Evolutionary conservation across 2,797 vertebrate genomes (phyloP).

Genomic region (Basileuterus tristriatus): DNA sequence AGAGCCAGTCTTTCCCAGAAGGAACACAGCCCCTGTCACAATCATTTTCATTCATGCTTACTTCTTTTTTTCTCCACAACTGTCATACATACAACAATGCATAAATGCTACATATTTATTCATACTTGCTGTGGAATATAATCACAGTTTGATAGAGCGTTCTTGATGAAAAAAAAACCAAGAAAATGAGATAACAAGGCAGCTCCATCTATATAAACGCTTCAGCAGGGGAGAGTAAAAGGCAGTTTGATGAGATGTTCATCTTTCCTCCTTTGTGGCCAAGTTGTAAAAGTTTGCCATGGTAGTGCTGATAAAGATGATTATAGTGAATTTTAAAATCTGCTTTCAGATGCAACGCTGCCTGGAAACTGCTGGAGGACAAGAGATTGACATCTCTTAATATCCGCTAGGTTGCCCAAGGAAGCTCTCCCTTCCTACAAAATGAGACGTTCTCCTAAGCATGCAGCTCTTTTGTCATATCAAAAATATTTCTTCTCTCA

Average conservation of each 20-base stretch:
- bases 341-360: not conserved
- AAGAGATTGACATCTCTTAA: not conserved
- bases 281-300: not conserved
- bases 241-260: not conserved
- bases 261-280: not conserved
- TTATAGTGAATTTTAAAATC: not conserved
- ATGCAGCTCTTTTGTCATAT: not conserved
- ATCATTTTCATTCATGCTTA: not conserved
- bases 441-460: not conserved
- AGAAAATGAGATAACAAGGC: not conserved
- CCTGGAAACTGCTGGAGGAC: not conserved
- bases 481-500: not conserved
- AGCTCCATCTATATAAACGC: not conserved
- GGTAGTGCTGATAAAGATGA: not conserved
- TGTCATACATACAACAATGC: not conserved
- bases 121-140: not conserved
- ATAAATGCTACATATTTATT: not conserved
- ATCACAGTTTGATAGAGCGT: not conserved
- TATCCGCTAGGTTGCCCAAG: not conserved
- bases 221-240: not conserved
- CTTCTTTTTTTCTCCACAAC: not conserved
- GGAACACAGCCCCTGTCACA: not conserved
- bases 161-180: not conserved
- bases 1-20: not conserved
- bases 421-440: not conserved